Percentiles rank a stretch among this genome's conserved stretches.
These are phyloP conservation scores for Platorchestia sp. DNA, from an alignment of 1,140 invertebrate species.

Conservation along the genomic window DNA sequence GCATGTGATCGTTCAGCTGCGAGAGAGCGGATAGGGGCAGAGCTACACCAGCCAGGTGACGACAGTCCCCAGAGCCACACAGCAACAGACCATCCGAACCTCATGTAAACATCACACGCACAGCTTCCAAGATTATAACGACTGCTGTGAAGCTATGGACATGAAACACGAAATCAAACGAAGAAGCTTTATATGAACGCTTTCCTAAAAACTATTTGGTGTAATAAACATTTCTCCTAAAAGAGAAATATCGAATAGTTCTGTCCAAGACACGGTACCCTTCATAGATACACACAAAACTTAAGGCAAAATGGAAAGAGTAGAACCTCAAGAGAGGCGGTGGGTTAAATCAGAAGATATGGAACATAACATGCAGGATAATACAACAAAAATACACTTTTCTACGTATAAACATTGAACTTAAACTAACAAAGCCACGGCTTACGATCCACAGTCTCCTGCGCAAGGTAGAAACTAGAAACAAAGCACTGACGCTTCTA, in stretches of 20 bases:
- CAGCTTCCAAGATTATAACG: neutral
- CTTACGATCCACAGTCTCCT: neutral
- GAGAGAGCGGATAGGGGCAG: neutral
- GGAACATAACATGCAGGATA: neutral
- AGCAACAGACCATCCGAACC: neutral
- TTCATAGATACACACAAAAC: neutral
- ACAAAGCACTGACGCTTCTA: neutral
- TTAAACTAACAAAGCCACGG: conserved; percentile 11
- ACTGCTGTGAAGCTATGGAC: neutral
- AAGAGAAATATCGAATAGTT: neutral
- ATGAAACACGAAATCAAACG: neutral
- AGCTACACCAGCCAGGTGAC: neutral
- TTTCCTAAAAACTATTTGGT: neutral
- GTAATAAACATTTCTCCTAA: neutral
- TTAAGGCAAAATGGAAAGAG: neutral
- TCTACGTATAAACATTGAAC: neutral
- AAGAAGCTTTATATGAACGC: neutral
- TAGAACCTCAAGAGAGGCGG: neutral
- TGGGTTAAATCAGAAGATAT: conserved; percentile 14
- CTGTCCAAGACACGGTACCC: neutral
- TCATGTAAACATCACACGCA: neutral
- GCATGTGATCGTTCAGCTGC: neutral
- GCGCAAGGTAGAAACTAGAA: neutral
- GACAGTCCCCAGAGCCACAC: neutral
- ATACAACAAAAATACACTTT: conserved; percentile 30